phyloP scores from a whole-genome alignment of 2,113 vertebrate species.

The Synchiropus splendidus region DNA sequence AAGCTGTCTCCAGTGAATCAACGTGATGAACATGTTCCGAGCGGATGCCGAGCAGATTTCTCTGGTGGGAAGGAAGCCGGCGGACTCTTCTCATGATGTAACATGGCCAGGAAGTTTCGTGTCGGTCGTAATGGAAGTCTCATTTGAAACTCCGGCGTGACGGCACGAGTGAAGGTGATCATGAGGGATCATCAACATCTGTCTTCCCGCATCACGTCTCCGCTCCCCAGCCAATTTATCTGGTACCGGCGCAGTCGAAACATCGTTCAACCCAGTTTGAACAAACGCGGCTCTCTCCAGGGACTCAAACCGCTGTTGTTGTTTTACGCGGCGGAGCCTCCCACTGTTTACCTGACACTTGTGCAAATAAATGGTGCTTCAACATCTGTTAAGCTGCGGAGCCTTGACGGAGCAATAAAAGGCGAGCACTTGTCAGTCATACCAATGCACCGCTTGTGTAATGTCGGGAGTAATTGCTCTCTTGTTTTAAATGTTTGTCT shows the following conservation, averaged over 20 bases:
- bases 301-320: constrained; percentile 40
- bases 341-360: constrained; percentile 55
- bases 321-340: constrained; percentile 28
- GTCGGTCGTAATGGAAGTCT: too few species aligned
- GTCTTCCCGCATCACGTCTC: constrained; percentile 19
- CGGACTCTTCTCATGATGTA: too few species aligned
- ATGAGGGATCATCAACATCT: constrained; percentile 31
- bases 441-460: constrained; percentile 22
- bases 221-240: constrained; percentile 40
- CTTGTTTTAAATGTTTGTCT: constrained; percentile 9
- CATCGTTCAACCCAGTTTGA: constrained; percentile 48
- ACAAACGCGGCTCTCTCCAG: constrained; percentile 36
- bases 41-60: too few species aligned
- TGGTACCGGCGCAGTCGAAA: constrained; percentile 45
- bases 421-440: constrained; percentile 24
- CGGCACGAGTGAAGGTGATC: constrained; percentile 2
- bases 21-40: too few species aligned
- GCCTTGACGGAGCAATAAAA: constrained; percentile 23
- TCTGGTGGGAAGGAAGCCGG: too few species aligned
- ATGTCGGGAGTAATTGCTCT: constrained; percentile 10
- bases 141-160: too few species aligned
- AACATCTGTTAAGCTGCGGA: constrained; percentile 40
- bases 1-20: too few species aligned
- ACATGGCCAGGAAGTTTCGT: too few species aligned
- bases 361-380: constrained; percentile 47